These are phyloP conservation scores for Mylabris phalerata DNA, from an alignment of 1,140 invertebrate species.

Conservation along the genomic window DNA sequence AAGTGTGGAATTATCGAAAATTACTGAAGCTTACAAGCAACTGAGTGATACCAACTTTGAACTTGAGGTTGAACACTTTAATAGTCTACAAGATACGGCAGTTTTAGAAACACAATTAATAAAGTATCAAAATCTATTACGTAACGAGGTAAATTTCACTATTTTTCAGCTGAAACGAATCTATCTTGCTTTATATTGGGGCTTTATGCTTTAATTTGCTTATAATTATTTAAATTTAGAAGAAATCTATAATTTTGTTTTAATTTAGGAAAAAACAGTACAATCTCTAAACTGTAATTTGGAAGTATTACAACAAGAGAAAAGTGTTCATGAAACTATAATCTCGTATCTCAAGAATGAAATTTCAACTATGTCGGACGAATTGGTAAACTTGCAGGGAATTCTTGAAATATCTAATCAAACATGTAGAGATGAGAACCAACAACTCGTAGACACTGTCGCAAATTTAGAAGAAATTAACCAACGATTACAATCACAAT, in stretches of 20 bases:
- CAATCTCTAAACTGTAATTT: slow-evolving; percentile 16
- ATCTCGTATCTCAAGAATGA: slow-evolving; percentile 32
- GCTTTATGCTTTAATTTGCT: neutral
- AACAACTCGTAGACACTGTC: slow-evolving; percentile 23
- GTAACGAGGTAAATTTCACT: slow-evolving; percentile 26
- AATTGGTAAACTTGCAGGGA: slow-evolving; percentile 28
- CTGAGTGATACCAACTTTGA: slow-evolving; percentile 32
- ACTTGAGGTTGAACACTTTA: slow-evolving; percentile 36
- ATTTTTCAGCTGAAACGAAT: too few species aligned
- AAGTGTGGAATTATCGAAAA: slow-evolving; percentile 3
- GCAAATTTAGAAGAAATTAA: slow-evolving; percentile 25
- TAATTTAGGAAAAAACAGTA: slow-evolving; percentile 10
- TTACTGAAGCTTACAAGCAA: slow-evolving; percentile 18
- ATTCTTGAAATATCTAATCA: slow-evolving; percentile 31
- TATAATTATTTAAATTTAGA: neutral
- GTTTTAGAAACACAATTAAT: slow-evolving; percentile 31
- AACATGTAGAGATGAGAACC: slow-evolving; percentile 24
- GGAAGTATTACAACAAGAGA: slow-evolving; percentile 29
- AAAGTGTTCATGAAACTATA: slow-evolving; percentile 28
- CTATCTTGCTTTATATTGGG: slow-evolving; percentile 4
- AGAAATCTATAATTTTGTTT: neutral
- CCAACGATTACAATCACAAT: slow-evolving; percentile 21
- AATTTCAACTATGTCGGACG: slow-evolving; percentile 29
- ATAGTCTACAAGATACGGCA: slow-evolving; percentile 32
- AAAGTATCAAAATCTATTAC: slow-evolving; percentile 34